Percentiles rank a stretch among this genome's conserved stretches.
Conservation (phyloP, 2,797 vertebrate genomes). For the Lacerta bilineata region DNA sequence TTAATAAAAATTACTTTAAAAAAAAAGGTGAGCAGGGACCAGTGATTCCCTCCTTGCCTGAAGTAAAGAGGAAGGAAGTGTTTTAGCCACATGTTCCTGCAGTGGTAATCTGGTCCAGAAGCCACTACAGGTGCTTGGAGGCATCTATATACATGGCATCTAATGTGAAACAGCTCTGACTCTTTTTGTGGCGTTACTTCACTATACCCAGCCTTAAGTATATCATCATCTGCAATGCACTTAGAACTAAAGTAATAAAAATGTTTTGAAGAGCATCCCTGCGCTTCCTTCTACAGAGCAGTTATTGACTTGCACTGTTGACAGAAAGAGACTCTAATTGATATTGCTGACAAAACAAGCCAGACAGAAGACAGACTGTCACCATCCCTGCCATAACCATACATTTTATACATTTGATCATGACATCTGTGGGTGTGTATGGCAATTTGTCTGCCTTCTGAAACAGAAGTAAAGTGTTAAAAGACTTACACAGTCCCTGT, state of each 20-base stretch:
- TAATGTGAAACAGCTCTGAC: neutral
- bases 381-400: neutral
- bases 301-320: neutral
- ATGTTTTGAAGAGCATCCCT: neutral
- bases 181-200: neutral
- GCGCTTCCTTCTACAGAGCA: neutral
- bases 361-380: constrained; percentile 7
- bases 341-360: neutral
- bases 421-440: constrained; percentile 4
- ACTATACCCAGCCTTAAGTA: neutral
- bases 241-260: constrained; percentile 9
- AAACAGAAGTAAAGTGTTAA: constrained; percentile 31
- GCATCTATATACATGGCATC: neutral
- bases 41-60: neutral
- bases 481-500: neutral
- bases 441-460: constrained; percentile 13
- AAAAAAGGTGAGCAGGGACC: neutral
- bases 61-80: neutral
- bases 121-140: neutral
- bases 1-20: too few relatives aligned
- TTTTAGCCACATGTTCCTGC: neutral
- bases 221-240: neutral
- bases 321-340: constrained; percentile 10
- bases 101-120: neutral
- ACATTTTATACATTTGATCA: constrained; percentile 40